Percentiles rank a stretch among this genome's conserved stretches.
Evolutionary conservation across 2,797 vertebrate species (phyloP).

Genomic region (Bufotes viridis): DNA sequence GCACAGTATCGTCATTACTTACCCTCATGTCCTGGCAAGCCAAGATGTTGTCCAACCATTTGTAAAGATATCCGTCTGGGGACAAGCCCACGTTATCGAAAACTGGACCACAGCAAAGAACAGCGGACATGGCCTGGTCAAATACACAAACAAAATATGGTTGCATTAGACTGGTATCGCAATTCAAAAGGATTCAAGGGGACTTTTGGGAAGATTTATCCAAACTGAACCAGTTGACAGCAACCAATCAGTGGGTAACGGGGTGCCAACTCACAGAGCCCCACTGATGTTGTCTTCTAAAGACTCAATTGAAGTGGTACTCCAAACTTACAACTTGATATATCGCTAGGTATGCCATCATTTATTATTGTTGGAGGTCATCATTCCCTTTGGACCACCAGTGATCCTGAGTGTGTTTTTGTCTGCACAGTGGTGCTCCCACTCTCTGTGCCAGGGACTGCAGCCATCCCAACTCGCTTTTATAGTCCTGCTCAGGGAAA

Average conservation of each 20-base stretch:
- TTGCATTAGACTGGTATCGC: background rate
- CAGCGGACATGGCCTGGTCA: conserved; percentile 94
- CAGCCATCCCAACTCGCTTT: no score
- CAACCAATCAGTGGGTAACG: background rate
- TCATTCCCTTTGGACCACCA: no score
- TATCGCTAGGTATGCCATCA: no score
- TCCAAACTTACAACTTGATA: no score
- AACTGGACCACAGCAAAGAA: conserved; percentile 95
- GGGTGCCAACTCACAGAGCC: background rate
- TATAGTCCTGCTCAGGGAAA: no score
- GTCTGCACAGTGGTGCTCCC: no score
- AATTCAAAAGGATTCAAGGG: background rate
- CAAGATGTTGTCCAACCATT: conserved; percentile 99
- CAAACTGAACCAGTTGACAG: background rate
- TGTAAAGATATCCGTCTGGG: conserved; percentile 98
- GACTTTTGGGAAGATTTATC: background rate
- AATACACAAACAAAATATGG: background rate
- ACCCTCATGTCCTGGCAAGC: conserved; percentile 96
- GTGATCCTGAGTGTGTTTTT: no score
- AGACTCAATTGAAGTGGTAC: background rate
- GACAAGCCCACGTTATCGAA: conserved; percentile 98
- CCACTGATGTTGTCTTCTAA: background rate
- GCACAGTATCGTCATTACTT: conserved; percentile 63
- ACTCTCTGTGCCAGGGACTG: no score
- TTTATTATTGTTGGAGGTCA: no score